Conservation (phyloP, 2,797 vertebrate genomes). For the Enteromius radiatus region DNA sequence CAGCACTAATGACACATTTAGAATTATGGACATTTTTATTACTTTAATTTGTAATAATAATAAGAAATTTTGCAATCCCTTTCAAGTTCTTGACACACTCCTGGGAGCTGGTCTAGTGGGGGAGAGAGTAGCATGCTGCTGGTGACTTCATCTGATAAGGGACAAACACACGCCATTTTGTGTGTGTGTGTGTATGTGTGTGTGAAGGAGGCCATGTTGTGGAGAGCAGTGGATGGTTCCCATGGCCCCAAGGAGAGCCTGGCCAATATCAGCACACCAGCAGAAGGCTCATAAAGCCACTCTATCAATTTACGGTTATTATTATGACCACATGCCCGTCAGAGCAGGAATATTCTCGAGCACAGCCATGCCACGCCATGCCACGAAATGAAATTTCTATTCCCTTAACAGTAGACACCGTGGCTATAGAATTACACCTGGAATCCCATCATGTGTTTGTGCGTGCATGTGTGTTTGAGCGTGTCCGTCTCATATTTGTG, state of each 20-base stretch:
- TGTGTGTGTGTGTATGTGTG: conserved; percentile 50
- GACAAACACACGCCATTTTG: conserved; percentile 61
- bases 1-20: too few species aligned
- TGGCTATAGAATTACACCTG: conserved; percentile 57
- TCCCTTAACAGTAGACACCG: conserved; percentile 53
- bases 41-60: not conserved
- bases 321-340: conserved; percentile 60
- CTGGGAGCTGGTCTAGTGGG: conserved; percentile 51
- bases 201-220: conserved; percentile 64
- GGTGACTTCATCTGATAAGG: conserved; percentile 57
- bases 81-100: conserved; percentile 57
- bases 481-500: conserved; percentile 17
- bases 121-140: conserved; percentile 41
- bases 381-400: conserved; percentile 71
- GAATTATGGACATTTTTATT: not conserved
- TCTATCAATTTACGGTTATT: conserved; percentile 74
- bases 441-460: conserved; percentile 55
- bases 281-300: conserved; percentile 80
- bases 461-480: conserved; percentile 34
- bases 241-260: conserved; percentile 74
- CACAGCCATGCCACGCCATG: conserved; percentile 45
- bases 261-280: conserved; percentile 79
- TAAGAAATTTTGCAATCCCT: conserved; percentile 59
- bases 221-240: conserved; percentile 68
- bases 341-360: conserved; percentile 55